Conservation (phyloP, 2,113 vertebrate species). For the Anolis sagrei region DNA sequence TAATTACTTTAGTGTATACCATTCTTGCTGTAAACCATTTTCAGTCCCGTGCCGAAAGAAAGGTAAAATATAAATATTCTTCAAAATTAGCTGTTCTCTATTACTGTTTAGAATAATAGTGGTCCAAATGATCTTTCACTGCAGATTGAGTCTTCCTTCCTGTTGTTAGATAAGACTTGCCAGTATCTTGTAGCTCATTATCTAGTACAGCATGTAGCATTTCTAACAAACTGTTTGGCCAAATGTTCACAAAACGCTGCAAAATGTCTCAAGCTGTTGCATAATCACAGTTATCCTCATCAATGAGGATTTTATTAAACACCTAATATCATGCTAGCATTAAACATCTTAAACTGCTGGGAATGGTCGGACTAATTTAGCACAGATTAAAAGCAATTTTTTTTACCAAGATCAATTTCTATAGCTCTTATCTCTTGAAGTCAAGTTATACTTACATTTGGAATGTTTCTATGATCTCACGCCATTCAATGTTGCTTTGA, state of each 20-base stretch:
- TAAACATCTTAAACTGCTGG: neutral
- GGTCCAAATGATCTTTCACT: conserved; percentile 25
- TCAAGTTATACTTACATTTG: neutral
- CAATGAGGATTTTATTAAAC: conserved; percentile 33
- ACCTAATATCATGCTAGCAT: conserved; percentile 6
- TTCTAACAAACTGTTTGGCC: conserved; percentile 31
- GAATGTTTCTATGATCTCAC: neutral
- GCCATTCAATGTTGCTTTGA: neutral
- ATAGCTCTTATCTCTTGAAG: neutral
- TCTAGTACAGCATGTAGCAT: conserved; percentile 7
- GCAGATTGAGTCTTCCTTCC: conserved; percentile 40
- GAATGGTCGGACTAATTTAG: neutral
- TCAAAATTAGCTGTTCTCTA: conserved; percentile 13
- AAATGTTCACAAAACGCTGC: conserved; percentile 45
- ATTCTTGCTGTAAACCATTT: too few species aligned
- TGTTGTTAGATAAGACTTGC: conserved; percentile 36
- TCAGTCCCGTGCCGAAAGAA: too few species aligned
- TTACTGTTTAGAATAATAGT: conserved; percentile 13
- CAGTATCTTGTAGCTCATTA: conserved; percentile 30
- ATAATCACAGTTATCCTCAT: conserved; percentile 28
- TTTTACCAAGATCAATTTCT: neutral
- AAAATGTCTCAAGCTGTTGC: conserved; percentile 47
- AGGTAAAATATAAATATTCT: neutral
- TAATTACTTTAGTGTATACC: too few species aligned
- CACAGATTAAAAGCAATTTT: neutral